phyloP scores from a whole-genome alignment of 2,888 invertebrate genomes.

The Leptopterna dolabrata region DNA sequence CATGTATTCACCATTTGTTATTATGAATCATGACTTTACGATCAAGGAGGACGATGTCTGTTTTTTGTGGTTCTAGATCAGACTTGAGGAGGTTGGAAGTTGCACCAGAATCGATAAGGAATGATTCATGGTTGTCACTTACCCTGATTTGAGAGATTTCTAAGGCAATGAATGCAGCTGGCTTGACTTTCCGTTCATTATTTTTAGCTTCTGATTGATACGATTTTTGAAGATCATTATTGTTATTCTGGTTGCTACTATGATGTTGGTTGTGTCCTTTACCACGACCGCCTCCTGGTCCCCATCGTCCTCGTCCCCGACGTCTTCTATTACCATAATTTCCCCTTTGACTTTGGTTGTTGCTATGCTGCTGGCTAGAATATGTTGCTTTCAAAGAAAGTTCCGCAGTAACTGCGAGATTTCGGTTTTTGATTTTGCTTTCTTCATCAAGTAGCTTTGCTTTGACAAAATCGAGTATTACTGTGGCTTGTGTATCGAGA shows the following conservation, averaged over 20 bases:
- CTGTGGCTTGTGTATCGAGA: slow-evolving; percentile 41
- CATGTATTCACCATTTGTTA: too few relatives aligned
- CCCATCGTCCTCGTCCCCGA: background rate
- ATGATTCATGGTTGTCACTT: background rate
- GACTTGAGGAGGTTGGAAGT: background rate
- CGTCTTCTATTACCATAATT: background rate
- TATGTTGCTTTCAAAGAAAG: background rate
- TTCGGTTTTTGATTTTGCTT: slow-evolving; percentile 24
- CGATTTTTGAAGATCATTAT: background rate
- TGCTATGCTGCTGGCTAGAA: background rate
- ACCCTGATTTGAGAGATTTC: background rate
- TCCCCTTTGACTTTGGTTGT: background rate
- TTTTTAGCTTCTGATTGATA: background rate
- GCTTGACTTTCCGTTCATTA: background rate
- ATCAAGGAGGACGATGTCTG: background rate
- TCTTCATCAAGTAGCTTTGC: slow-evolving; percentile 54
- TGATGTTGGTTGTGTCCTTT: background rate
- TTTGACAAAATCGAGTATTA: slow-evolving; percentile 57
- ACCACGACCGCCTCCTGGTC: background rate
- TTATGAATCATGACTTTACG: background rate
- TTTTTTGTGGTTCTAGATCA: background rate
- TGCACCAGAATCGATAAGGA: slow-evolving; percentile 17
- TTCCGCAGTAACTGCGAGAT: background rate
- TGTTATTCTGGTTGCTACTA: background rate
- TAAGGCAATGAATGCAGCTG: slow-evolving; percentile 19